These are phyloP conservation scores for Podabrus alpinus DNA, from an alignment of 2,888 invertebrate species.

Conservation along the genomic window DNA sequence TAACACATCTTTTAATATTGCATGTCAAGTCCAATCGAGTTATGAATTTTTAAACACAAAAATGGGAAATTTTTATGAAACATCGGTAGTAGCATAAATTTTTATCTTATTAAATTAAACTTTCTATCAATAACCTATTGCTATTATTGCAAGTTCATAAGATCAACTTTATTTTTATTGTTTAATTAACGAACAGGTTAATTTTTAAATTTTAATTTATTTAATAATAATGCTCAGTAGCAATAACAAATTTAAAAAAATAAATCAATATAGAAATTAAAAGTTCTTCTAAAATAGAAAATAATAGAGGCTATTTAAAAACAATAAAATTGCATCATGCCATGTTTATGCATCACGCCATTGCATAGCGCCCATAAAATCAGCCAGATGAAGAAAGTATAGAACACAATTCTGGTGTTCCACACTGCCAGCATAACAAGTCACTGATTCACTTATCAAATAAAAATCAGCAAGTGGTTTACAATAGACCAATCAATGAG, in stretches of 20 bases:
- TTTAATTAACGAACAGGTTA: too few species aligned
- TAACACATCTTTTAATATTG: neutral
- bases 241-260: neutral
- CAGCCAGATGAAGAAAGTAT: neutral
- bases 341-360: neutral
- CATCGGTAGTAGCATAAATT: too few species aligned
- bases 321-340: neutral
- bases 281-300: neutral
- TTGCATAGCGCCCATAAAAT: neutral
- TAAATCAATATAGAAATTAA: neutral
- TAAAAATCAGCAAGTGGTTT: conserved; percentile 4
- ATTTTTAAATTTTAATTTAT: too few species aligned
- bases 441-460: conserved; percentile 9
- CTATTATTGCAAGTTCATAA: too few species aligned
- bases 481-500: neutral
- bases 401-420: too few species aligned
- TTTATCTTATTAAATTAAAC: too few species aligned
- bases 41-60: neutral
- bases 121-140: too few species aligned
- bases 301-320: neutral
- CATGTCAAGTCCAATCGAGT: neutral
- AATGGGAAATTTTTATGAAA: neutral
- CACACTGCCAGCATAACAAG: conserved; percentile 5
- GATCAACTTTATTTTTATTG: too few species aligned
- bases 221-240: too few species aligned